Base-by-base conservation (phyloP, 2,113 vertebrate genomes). In the Hymenochirus boettgeri region DNA sequence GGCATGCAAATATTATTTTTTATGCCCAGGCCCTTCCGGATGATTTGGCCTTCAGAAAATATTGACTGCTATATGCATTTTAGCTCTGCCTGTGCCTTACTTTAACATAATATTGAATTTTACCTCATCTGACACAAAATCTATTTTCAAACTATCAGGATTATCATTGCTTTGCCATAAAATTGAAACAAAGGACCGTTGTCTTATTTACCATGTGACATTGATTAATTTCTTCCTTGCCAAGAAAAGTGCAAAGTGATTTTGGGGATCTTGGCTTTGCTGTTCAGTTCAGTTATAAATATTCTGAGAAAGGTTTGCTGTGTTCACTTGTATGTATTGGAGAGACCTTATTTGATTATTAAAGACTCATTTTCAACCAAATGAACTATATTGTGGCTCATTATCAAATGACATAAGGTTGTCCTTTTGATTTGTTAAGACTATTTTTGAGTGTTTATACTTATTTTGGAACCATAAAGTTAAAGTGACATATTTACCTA, bases 351-450 rank as follows among this genome's bases (percentile, higher is more conserved):
- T 66, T 42, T 58, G 31, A 59, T 57, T 19, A 67, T 67, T 59
- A 67, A 67, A 67, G 64, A 46, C 57, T 67, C 35, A 42, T 59
- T 67, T 67, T 59, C 64, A 52, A 67, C 64, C 64, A n/a, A n/a
- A n/a, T n/a, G n/a, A n/a, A n/a, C n/a, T n/a, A n/a, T n/a, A n/a
- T n/a, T n/a, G n/a, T n/a, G n/a, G n/a, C n/a, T n/a, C n/a, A n/a
- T n/a, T n/a, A n/a, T n/a, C n/a, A n/a, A n/a, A n/a, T n/a, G n/a
- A n/a, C n/a, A n/a, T n/a, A n/a, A n/a, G n/a, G n/a, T n/a, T n/a
- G n/a, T n/a, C n/a, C n/a, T n/a, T n/a, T n/a, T n/a, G n/a, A n/a
- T n/a, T n/a, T n/a, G n/a, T n/a, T n/a, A n/a, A n/a, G n/a, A n/a
- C n/a, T n/a, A n/a, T n/a, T n/a, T n/a, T n/a, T n/a, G n/a, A n/a